phyloP scores from a whole-genome alignment of 2,888 invertebrate genomes.

The Malacosoma neustria region DNA sequence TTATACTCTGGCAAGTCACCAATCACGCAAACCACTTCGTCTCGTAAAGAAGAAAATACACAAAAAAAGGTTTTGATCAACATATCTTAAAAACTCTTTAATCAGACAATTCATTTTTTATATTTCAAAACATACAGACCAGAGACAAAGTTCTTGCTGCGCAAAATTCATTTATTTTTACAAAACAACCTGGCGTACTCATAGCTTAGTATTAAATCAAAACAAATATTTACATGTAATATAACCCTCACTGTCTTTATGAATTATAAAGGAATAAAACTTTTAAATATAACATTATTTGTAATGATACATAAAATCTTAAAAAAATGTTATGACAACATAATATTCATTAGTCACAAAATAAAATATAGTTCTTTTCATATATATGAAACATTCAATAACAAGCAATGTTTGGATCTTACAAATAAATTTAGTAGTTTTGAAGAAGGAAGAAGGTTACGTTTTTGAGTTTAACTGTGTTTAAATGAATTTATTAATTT shows the following conservation, averaged over 20 bases:
- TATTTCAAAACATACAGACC: conserved; percentile 3
- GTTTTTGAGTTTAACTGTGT: too few species aligned
- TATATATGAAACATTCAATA: too few species aligned
- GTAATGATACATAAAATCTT: too few species aligned
- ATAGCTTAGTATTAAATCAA: conserved; percentile 35
- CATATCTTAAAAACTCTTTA: background rate
- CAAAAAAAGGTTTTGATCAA: background rate
- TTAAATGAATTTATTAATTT: too few species aligned
- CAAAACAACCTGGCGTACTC: conserved; percentile 46
- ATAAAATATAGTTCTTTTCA: too few species aligned
- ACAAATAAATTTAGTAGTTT: too few species aligned
- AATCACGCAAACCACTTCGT: conserved; percentile 35
- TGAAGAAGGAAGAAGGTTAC: too few species aligned
- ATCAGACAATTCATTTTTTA: too few species aligned
- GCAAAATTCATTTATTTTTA: conserved; percentile 40
- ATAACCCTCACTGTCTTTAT: conserved; percentile 49
- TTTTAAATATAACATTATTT: too few species aligned
- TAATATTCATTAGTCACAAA: too few species aligned
- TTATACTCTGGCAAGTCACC: conserved; percentile 59
- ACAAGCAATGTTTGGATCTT: too few species aligned
- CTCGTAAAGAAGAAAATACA: conserved; percentile 11
- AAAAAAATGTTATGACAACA: too few species aligned
- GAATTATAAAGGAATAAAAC: conserved; percentile 13
- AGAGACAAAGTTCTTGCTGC: conserved; percentile 32
- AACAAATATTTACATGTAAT: conserved; percentile 46